A percentile compares a stretch with the other conserved stretches of the same genome.
These are phyloP conservation scores for Furcula furcula DNA, from an alignment of 2,888 invertebrate genomes.

Conservation along the genomic window DNA sequence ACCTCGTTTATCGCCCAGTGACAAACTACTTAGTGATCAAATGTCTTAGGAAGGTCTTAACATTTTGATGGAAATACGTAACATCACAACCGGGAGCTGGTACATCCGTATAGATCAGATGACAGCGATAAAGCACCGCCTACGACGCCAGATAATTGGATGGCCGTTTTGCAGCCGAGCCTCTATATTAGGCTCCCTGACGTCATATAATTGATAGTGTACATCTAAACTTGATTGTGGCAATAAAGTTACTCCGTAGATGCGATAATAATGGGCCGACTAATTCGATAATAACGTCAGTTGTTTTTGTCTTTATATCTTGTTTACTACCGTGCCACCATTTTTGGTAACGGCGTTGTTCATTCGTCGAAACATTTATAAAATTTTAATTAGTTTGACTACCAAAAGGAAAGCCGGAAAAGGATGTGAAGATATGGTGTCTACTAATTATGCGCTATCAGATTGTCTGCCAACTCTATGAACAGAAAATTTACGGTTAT, in stretches of 20 bases:
- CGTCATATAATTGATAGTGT: slow-evolving; percentile 6
- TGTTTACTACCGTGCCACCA: too few relatives aligned
- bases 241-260: neutral
- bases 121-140: slow-evolving; percentile 24
- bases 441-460: too few relatives aligned
- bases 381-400: neutral
- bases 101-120: slow-evolving; percentile 21
- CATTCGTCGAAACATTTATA: neutral
- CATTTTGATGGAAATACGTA: slow-evolving; percentile 14
- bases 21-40: too few relatives aligned
- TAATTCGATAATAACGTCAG: neutral
- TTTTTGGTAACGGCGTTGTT: neutral
- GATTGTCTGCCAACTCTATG: too few relatives aligned
- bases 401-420: neutral
- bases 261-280: neutral
- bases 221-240: slow-evolving; percentile 2
- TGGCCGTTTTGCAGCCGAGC: slow-evolving; percentile 8
- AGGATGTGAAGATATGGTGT: too few relatives aligned
- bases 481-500: too few relatives aligned
- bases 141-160: slow-evolving; percentile 27
- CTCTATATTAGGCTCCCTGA: slow-evolving; percentile 6
- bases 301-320: too few relatives aligned
- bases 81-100: slow-evolving; percentile 17
- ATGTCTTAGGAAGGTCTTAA: too few relatives aligned
- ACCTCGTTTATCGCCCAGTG: too few relatives aligned